Base-by-base conservation (phyloP, 2,888 invertebrate genomes). In the Thymelicus lineola region DNA sequence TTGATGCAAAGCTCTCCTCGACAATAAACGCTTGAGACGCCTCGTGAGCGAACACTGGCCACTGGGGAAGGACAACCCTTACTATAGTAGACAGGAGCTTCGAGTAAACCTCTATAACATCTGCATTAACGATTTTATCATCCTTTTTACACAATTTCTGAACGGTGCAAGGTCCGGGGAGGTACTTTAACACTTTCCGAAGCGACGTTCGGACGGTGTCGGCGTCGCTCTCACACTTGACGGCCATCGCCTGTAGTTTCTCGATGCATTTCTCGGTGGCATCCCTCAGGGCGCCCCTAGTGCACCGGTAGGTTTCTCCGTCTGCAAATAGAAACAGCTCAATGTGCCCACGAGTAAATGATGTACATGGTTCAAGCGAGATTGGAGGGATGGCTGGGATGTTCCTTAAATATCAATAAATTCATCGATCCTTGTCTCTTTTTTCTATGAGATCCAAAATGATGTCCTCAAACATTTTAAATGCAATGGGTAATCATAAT, bases 131-230 rank as follows among this genome's bases (percentile, higher is more conserved):
- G 0, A 81, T 3, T 14, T 70, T 72, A 0, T 77, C 75, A 20
- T 97, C 97, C 1, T 94, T 74, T 48, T 90, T 88, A 12, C 87
- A 80, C n/a, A 97, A 84, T 81, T 95, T 96, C 81, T 97, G 96
- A 17, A 95, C 94, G 0, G 97, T 97, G 42, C 95, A 79, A 0
- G 95, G 94, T 9, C 95, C 95, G 0, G 95, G 95, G 0, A 95
- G 85, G 45, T 77, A 77, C 0, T 71, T n/a, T 7, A 75, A 48
- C 0, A 88, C 68, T 0, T 72, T 73, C 5, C 75, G 69, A 7
- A 89, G 74, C 58, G 74, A 64, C 2, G 36, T 74, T 66, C 75
- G 79, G 5, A 93, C 71, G 0, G 71, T 78, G 5, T 77, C 74
- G 28, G 90, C 77, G 60, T 88, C 88, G 10, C 68, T 78, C 53